These are phyloP conservation scores for Schizaphis graminum DNA, from an alignment of 2,888 invertebrate species.

Conservation along the genomic window DNA sequence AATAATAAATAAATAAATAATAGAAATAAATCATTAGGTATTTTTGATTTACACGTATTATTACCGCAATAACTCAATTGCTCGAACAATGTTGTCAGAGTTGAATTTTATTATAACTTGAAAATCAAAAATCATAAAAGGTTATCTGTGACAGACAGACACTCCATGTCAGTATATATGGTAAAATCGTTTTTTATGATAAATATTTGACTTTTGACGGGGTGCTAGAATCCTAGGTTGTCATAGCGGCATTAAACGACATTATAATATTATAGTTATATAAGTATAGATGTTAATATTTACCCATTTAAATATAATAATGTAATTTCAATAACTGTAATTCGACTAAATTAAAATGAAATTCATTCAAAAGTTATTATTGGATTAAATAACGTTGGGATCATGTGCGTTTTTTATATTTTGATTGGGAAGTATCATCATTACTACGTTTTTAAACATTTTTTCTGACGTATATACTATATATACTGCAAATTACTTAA, in stretches of 20 bases:
- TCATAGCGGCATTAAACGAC: neutral
- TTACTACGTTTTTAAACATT: neutral
- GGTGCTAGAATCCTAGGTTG: neutral
- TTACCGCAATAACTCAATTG: neutral
- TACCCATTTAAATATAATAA: neutral
- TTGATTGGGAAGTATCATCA: neutral
- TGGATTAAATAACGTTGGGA: neutral
- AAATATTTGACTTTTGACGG: neutral
- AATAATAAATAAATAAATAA: neutral
- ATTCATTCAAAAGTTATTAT: neutral
- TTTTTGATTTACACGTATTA: neutral
- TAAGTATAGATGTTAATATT: neutral
- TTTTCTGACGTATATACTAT: neutral
- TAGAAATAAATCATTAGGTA: neutral
- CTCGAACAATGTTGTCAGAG: neutral
- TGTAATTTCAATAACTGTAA: neutral
- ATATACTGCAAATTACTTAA: neutral
- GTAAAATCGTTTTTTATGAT: neutral
- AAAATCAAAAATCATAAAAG: neutral
- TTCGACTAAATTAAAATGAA: neutral
- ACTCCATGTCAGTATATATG: neutral
- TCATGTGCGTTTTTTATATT: neutral
- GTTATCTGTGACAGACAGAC: slow-evolving; percentile 35
- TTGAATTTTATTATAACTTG: neutral
- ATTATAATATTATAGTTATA: neutral